Percentiles rank a stretch among this genome's conserved stretches.
phyloP scores from a whole-genome alignment of 2,113 vertebrate species.

The Sigmodon hispidus region DNA sequence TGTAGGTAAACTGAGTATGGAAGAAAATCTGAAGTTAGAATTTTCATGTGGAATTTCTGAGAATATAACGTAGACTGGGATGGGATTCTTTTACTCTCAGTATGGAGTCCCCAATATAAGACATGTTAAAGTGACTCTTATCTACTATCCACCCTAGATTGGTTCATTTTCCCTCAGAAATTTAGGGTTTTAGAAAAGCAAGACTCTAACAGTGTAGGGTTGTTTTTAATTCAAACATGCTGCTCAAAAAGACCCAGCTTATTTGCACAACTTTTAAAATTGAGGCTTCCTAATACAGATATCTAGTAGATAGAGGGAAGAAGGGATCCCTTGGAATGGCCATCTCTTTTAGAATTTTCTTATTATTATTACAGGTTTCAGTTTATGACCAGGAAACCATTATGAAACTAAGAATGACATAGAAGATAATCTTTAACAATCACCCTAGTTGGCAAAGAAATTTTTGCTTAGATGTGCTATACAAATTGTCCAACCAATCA shows the following conservation, averaged over 20 bases:
- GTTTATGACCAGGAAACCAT: background rate
- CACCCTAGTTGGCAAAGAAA: background rate
- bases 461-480: background rate
- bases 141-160: background rate
- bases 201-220: background rate
- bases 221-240: background rate
- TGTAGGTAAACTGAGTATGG: background rate
- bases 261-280: background rate
- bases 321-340: rapidly evolving
- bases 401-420: background rate
- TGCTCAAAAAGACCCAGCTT: background rate
- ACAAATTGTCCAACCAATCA: background rate
- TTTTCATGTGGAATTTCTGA: background rate
- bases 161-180: background rate
- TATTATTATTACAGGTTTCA: background rate
- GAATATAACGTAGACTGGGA: background rate
- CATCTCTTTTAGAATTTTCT: background rate
- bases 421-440: background rate
- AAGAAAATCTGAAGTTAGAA: background rate
- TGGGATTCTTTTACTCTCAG: background rate
- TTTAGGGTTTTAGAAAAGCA: background rate
- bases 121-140: background rate
- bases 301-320: background rate
- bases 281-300: background rate
- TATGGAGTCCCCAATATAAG: background rate